Evolutionary conservation across 2,797 vertebrate species (phyloP).

Genomic region (Hydrophis major): DNA sequence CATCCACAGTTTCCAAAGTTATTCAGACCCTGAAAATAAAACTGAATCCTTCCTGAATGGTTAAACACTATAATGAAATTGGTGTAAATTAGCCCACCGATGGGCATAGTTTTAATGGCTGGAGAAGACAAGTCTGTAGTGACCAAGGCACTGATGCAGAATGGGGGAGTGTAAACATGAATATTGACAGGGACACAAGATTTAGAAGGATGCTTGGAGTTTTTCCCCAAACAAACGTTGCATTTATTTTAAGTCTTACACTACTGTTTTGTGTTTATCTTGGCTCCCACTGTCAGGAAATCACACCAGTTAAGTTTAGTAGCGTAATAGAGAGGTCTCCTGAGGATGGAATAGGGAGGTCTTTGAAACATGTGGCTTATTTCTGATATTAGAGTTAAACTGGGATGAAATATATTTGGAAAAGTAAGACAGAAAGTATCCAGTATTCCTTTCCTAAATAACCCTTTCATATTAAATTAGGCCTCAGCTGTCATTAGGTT

Average conservation of each 20-base stretch:
- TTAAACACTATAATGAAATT: background rate
- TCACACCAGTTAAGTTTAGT: background rate
- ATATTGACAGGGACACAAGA: background rate
- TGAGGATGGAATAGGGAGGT: background rate
- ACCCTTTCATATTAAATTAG: background rate
- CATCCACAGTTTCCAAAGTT: background rate
- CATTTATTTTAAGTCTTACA: background rate
- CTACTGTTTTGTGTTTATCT: background rate
- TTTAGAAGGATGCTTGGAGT: background rate
- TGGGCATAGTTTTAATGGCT: background rate
- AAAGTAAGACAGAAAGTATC: background rate
- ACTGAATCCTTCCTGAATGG: background rate
- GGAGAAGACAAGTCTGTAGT: background rate
- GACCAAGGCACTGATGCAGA: background rate
- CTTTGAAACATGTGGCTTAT: background rate
- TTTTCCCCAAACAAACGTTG: background rate
- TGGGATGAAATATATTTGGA: background rate
- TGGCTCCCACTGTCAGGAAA: background rate
- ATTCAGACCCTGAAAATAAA: background rate
- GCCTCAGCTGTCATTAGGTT: background rate
- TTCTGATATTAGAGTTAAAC: background rate
- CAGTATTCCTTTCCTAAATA: background rate
- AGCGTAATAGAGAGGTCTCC: background rate
- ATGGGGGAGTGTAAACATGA: background rate
- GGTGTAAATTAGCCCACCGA: background rate